Conservation (phyloP, 2,113 vertebrate species). For the Lepisosteus osseus region DNA sequence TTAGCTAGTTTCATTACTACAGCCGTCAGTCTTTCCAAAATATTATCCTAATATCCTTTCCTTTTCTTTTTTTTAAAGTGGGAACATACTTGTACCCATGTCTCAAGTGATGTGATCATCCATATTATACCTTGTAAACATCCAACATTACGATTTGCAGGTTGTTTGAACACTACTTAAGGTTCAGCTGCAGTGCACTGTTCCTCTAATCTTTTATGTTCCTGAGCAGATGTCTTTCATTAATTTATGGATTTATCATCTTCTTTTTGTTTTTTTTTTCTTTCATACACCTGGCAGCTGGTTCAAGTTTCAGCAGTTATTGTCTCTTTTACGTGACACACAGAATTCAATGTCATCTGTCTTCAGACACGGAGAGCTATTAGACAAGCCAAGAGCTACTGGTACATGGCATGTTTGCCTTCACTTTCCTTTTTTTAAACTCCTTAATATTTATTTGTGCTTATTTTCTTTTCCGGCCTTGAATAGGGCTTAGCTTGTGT, state of each 20-base stretch:
- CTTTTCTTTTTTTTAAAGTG: not conserved
- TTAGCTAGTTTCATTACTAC: not conserved
- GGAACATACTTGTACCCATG: not conserved
- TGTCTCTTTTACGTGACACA: slow-evolving; percentile 82
- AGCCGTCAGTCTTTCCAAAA: not conserved
- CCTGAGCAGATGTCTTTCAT: slow-evolving; percentile 95
- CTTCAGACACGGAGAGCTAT: slow-evolving; percentile 79
- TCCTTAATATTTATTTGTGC: slow-evolving; percentile 90
- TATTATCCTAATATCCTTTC: not conserved
- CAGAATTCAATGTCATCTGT: slow-evolving; percentile 84
- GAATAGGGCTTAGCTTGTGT: slow-evolving; percentile 80
- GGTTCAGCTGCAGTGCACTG: slow-evolving; percentile 77
- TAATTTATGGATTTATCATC: slow-evolving; percentile 97
- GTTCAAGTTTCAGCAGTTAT: slow-evolving; percentile 93
- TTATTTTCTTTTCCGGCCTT: slow-evolving; percentile 86
- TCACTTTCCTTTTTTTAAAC: slow-evolving; percentile 51
- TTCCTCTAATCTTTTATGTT: slow-evolving; percentile 86
- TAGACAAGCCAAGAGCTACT: slow-evolving; percentile 69
- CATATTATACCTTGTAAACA: slow-evolving; percentile 55
- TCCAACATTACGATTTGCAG: slow-evolving; percentile 56
- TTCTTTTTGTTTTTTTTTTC: slow-evolving; percentile 73
- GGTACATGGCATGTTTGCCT: slow-evolving; percentile 68
- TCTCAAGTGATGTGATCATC: not conserved
- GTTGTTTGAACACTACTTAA: slow-evolving; percentile 80
- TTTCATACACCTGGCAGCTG: slow-evolving; percentile 93